Percentiles rank a stretch among this genome's conserved stretches.
These are phyloP conservation scores for Acrobasis suavella DNA, from an alignment of 2,888 invertebrate genomes.

Conservation along the genomic window DNA sequence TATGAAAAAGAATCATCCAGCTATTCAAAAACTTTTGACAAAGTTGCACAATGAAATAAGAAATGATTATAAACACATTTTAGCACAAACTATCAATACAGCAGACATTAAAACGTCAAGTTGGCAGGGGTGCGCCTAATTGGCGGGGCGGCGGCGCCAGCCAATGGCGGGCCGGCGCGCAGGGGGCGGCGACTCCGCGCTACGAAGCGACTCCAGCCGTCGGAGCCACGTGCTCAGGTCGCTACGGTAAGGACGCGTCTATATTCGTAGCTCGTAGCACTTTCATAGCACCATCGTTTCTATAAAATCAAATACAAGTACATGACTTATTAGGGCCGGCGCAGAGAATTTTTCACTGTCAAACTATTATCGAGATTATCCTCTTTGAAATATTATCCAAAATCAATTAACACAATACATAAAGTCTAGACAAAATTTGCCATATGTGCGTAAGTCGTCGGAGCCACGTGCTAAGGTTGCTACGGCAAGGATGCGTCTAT, in stretches of 20 bases:
- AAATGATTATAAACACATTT: conserved; percentile 4
- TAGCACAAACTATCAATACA: conserved; percentile 46
- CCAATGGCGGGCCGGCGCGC: conserved; percentile 61
- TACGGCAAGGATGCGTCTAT: conserved; percentile 21
- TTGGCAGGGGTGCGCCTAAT: conserved; percentile 67
- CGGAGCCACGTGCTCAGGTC: conserved; percentile 35
- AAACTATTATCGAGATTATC: too few relatives aligned
- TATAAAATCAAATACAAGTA: too few relatives aligned
- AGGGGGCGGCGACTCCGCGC: conserved; percentile 65
- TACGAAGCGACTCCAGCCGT: conserved; percentile 65
- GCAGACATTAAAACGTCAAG: conserved; percentile 80
- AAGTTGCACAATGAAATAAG: neutral
- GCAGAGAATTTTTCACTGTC: too few relatives aligned
- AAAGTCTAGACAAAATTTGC: too few relatives aligned
- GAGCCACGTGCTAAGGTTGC: conserved; percentile 29
- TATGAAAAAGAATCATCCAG: too few relatives aligned
- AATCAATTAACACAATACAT: too few relatives aligned
- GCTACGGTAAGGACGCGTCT: conserved; percentile 23
- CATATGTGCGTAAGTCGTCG: too few relatives aligned
- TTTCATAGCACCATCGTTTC: conserved; percentile 18
- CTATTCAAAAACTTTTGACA: neutral
- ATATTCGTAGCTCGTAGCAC: conserved; percentile 17
- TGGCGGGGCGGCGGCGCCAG: conserved; percentile 65
- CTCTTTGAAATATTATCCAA: too few relatives aligned
- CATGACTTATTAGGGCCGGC: too few relatives aligned